Base-by-base conservation (phyloP, 1,140 invertebrate genomes). In the Mycetomoellerius zeteki region DNA sequence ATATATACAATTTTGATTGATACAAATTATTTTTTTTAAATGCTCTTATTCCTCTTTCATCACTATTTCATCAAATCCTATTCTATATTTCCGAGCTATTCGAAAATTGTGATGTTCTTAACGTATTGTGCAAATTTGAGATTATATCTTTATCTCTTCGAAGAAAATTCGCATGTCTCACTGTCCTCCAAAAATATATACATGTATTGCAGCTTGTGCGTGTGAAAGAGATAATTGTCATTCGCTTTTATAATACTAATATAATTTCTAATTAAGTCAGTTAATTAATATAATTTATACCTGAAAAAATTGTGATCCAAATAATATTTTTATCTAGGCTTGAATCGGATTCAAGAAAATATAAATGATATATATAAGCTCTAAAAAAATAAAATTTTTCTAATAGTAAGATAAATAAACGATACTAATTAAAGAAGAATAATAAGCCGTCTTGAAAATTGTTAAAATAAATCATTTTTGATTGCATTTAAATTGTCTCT, bases 261-360 rank as follows among this genome's bases (percentile, higher is more conserved):
- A 21, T 37, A 64, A 64, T 10, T 65, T 52, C 7, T 27, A 69
- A 67, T 24, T 62, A 43, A 77, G 58, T 43, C 14, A 76, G 30
- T 62, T 77, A 43, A 60, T 43, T 43, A 43, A 24, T 54, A 37
- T 56, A 19, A 80, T 19, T 54, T 56, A 16, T 30, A 52, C 1
- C 33, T 65, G 14, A 33, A 54, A 76, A 43, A 56, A 37, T 56
- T 7, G 2, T 27, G 27, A 56, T 2, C 1, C 27, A 21, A 72
- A 72, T 33, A 14, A 37, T 3, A 52, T 52, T 72, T 4, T 12
- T 6, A 24, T 54, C 0, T 72, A 21, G 0, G 3, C 12, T 56
- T 73, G 27, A 56, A 33, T 73, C 5, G 2, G 5, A 56, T 56
- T 7, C 54, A 54, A 54, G 5, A 54, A 54, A 54, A n/a, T 19